Evolutionary conservation across 1,140 invertebrate species (phyloP), one percentile per base, ranked within the genome.

Genomic region (Drosophila subobscura): DNA sequence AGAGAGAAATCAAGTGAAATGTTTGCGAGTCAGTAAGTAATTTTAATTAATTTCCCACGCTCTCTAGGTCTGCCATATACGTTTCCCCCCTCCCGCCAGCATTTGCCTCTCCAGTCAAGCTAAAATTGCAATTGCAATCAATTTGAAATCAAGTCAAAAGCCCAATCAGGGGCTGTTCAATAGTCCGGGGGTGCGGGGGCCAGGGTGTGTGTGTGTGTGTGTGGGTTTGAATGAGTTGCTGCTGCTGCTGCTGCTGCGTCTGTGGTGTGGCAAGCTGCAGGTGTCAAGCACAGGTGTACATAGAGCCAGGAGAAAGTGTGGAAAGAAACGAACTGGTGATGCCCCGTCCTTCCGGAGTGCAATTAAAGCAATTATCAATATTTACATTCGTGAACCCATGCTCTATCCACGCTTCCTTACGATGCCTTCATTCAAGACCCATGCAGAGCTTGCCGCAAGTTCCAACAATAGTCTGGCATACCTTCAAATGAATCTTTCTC

Each of bases 91-190:
- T 20, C 16, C 16, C 16, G 16, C 16, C 16, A 1, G 16, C 16
- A 20, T 20, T 20, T 20, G 16, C 16, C 16, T 10, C 6, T 10
- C 20, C 1, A 25, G 46, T 14, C 16, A 53, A 55, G 59, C 76
- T 73, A 73, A 78, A 79, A 79, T 65, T 79, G 64, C 55, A 79
- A 79, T 75, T 79, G 58, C 56, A 79, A 71, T 79, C 77, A 79
- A 75, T 79, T 54, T 42, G 58, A 60, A 79, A 70, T 70, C 77
- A 58, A 75, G 61, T 60, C 55, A 65, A 66, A 73, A 74, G 56
- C 74, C 50, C 49, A 63, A 53, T 68, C 64, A 59, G 52, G 29
- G 52, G 29, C 46, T 50, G 40, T 50, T 51, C 29, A 22, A 40
- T 52, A 66, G 59, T 33, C 10, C 33, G 25, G 25, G 25, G 25